These are phyloP conservation scores for Dicaeum eximium DNA, from an alignment of 2,113 vertebrate genomes.

Conservation along the genomic window DNA sequence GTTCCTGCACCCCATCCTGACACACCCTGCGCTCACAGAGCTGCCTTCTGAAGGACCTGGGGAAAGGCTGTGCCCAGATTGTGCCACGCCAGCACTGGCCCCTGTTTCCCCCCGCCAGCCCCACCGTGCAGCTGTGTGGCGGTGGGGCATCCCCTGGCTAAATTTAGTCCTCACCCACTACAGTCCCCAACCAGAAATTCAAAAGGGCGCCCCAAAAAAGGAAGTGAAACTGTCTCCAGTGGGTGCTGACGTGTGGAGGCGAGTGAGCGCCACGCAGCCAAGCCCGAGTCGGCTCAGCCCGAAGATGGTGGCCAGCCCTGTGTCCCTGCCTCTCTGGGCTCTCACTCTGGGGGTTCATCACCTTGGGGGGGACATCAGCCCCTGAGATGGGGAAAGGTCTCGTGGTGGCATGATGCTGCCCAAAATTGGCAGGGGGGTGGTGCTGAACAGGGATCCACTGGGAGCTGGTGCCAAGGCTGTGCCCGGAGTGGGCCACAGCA, in stretches of 20 bases:
- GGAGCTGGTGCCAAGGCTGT: neutral
- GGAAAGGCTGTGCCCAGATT: neutral
- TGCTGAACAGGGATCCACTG: too few relatives aligned
- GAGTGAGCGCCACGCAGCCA: accelerated
- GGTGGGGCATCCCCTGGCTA: conserved; percentile 17
- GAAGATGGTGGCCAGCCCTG: neutral
- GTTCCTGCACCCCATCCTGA: neutral
- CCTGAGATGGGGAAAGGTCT: neutral
- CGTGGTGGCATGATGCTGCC: neutral
- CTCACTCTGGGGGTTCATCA: neutral
- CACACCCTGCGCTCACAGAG: accelerated
- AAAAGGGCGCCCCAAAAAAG: neutral
- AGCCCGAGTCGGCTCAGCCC: accelerated
- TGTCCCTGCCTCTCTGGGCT: neutral
- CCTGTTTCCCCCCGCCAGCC: neutral
- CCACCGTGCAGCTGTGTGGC: neutral
- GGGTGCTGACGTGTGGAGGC: conserved; percentile 37
- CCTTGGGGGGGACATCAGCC: accelerated
- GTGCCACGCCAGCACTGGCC: neutral
- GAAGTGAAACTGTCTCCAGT: conserved; percentile 10
- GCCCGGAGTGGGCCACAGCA: neutral
- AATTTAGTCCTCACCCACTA: neutral
- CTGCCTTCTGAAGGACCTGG: accelerated
- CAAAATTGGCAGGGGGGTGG: neutral
- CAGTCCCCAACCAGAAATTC: conserved; percentile 11